Conservation (phyloP, 2,888 invertebrate genomes). For the Pterostichus madidus region DNA sequence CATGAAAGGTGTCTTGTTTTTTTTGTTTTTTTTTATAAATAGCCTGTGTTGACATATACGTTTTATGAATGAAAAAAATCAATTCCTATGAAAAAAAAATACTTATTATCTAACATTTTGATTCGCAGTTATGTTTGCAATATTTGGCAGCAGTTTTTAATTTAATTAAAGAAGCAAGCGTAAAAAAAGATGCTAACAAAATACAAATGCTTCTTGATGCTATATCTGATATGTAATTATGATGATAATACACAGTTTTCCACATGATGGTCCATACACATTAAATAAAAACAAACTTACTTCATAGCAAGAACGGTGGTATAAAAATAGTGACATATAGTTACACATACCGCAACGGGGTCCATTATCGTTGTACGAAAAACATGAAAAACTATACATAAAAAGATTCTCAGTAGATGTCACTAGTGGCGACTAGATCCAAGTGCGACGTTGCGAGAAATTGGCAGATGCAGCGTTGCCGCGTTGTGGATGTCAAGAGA, state of each 20-base stretch:
- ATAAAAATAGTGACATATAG: slow-evolving; percentile 48
- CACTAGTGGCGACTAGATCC: slow-evolving; percentile 40
- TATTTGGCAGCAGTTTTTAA: slow-evolving; percentile 38
- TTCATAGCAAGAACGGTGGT: slow-evolving; percentile 26
- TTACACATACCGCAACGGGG: slow-evolving; percentile 12
- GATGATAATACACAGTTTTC: slow-evolving; percentile 14
- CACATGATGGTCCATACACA: background rate
- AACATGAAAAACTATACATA: slow-evolving; percentile 19
- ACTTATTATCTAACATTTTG: slow-evolving; percentile 2
- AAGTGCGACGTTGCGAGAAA: slow-evolving; percentile 55
- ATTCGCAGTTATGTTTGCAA: background rate
- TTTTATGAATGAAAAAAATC: background rate
- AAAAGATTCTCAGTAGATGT: background rate
- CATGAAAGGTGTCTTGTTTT: too few species aligned
- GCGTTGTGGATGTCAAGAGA: slow-evolving; percentile 72
- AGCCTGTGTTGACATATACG: background rate
- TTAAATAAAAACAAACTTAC: background rate
- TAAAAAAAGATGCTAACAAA: slow-evolving; percentile 7
- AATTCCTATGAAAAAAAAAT: slow-evolving; percentile 5
- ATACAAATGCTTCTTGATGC: background rate
- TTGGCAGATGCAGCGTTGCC: slow-evolving; percentile 28
- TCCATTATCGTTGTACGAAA: background rate
- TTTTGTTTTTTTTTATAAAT: too few species aligned
- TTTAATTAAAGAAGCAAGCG: background rate
- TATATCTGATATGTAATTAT: slow-evolving; percentile 50